Evolutionary conservation across 1,140 invertebrate species (phyloP).

Genomic region (Dreissena rostriformis): DNA sequence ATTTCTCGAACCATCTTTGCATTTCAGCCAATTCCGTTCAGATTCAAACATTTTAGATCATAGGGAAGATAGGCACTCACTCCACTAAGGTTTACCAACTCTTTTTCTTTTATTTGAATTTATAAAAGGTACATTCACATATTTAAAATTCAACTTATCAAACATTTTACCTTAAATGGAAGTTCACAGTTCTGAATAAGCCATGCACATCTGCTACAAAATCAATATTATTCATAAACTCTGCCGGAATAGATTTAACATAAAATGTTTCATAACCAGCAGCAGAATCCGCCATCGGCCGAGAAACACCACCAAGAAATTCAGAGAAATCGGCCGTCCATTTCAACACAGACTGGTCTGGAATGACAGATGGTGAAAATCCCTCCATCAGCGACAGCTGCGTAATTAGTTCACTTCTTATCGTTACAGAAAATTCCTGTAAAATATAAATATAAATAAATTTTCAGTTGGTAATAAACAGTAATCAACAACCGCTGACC

Average conservation of each 20-base stretch:
- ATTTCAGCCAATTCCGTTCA: constrained; percentile 30
- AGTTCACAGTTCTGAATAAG: not conserved
- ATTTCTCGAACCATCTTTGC: not conserved
- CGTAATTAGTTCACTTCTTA: too few species aligned
- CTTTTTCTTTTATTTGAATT: not conserved
- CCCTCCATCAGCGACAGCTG: too few species aligned
- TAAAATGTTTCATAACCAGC: not conserved
- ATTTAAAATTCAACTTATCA: constrained; percentile 10
- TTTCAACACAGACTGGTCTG: too few species aligned
- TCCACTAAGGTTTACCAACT: constrained; percentile 13
- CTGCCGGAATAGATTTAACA: not conserved
- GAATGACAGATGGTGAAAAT: too few species aligned
- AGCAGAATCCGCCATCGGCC: not conserved
- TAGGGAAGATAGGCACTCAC: not conserved
- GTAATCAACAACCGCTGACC: constrained; percentile 35
- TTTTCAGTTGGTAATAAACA: not conserved
- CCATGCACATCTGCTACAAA: not conserved
- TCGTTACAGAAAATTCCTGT: not conserved
- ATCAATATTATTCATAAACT: not conserved
- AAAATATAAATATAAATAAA: not conserved
- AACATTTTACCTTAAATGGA: constrained; percentile 3
- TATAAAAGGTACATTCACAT: not conserved
- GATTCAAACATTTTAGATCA: not conserved
- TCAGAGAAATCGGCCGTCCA: too few species aligned
- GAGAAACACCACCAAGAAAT: too few species aligned